A percentile compares a stretch with the other conserved stretches of the same genome.
Conservation (phyloP, 2,797 vertebrate species). For the Gobionotothen gibberifrons region DNA sequence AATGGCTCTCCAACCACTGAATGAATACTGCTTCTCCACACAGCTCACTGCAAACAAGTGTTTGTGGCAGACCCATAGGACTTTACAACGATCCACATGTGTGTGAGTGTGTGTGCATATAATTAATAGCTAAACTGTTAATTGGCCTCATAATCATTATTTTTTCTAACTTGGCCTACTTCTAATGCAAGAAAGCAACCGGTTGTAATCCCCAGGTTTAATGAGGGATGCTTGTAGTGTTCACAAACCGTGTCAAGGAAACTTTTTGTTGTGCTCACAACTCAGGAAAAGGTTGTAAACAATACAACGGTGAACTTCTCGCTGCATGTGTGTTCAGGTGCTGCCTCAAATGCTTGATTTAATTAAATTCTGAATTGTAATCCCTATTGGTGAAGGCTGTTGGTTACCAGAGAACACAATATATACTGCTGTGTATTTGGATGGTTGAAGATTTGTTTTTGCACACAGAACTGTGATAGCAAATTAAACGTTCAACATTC, state of each 20-base stretch:
- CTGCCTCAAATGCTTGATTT: background rate
- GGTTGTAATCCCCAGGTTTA: conserved; percentile 32
- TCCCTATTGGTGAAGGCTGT: background rate
- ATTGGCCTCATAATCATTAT: conserved; percentile 47
- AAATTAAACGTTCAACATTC: background rate
- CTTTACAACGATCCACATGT: conserved; percentile 1
- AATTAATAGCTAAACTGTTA: conserved; percentile 51
- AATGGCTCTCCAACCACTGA: conserved; percentile 41
- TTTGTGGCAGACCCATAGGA: conserved; percentile 18
- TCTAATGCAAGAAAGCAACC: conserved; percentile 12
- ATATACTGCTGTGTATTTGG: background rate
- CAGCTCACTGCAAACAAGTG: conserved; percentile 26
- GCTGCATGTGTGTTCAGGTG: background rate
- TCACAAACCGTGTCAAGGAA: conserved; percentile 22
- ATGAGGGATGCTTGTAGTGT: conserved; percentile 29
- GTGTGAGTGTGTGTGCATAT: background rate
- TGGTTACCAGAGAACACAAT: background rate
- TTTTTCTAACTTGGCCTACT: conserved; percentile 34
- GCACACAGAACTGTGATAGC: background rate
- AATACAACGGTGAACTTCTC: background rate
- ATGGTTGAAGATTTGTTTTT: background rate
- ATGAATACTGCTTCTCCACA: conserved; percentile 9
- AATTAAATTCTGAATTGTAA: background rate
- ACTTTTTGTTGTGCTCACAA: background rate
- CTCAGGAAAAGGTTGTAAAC: background rate